Base-by-base conservation (phyloP, 2,113 vertebrate species). In the Labrus mixtus region DNA sequence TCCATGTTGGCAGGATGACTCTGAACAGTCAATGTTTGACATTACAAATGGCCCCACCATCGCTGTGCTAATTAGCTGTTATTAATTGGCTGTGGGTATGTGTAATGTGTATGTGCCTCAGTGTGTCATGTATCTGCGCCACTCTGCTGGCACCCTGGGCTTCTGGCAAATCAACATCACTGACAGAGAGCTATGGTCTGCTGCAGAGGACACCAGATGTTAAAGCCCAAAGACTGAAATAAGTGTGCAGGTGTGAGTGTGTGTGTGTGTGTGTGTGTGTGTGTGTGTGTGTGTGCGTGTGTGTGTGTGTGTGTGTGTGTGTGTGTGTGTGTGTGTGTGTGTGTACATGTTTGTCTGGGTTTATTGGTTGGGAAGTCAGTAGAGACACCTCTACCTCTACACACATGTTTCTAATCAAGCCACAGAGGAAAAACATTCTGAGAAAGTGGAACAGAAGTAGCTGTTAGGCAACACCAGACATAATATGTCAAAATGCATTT, bases 11-110 rank as follows among this genome's bases (percentile, higher is more conserved):
- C 71, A 54, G 33, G 19, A 25, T n/a, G 13, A 37, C 66, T 69
- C 66, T 55, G 60, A 73, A 69, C 55, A 54, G 20, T 70, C 29
- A 22, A 29, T 57, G 29, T 67, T 43, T 70, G 73, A 81, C 70
- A 58, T 90, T 79, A 83, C 53, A 78, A 77, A 88, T 69, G 37
- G 73, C 66, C 56, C 77, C 37, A 58, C 82, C 77, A 48, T 80
- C 50, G 19, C 43, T 63, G 59, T 72, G 64, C 61, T 92, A 91
- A 90, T 85, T 88, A 84, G 66, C 72, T 79, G 76, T 76, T 89
- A 83, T 90, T 91, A 91, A 90, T 89, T 81, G 50, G 46, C 48
- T 48, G 54, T 56, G 59, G 54, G 43, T 61, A 13, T 19, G 17
- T 77, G 80, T 61, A 50, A 25, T 51, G 56, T 68, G 63, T 48